These are phyloP conservation scores for Campoplex nolae DNA, from an alignment of 2,888 invertebrate genomes.

Conservation along the genomic window DNA sequence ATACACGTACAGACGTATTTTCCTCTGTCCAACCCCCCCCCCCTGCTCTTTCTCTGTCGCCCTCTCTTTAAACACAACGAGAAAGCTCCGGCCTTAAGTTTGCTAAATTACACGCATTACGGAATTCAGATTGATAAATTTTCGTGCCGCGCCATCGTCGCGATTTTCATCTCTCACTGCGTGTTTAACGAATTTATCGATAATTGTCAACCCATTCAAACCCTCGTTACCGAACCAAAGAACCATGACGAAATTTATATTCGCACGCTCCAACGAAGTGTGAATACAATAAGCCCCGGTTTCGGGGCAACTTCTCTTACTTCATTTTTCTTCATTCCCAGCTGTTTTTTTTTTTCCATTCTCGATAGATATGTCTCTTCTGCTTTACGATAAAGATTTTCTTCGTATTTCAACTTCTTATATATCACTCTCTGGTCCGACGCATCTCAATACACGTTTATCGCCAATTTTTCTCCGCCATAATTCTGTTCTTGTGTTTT, in stretches of 20 bases:
- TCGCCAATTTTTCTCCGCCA: too few relatives aligned
- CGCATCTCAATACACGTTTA: too few relatives aligned
- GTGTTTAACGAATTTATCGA: slow-evolving; percentile 48
- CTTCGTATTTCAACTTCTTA: neutral
- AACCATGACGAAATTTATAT: slow-evolving; percentile 58
- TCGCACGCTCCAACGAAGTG: slow-evolving; percentile 64
- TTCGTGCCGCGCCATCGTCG: slow-evolving; percentile 51
- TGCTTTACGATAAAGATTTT: slow-evolving; percentile 28
- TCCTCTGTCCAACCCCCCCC: neutral
- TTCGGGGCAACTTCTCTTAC: slow-evolving; percentile 17
- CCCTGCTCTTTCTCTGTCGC: neutral
- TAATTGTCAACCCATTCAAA: slow-evolving; percentile 62
- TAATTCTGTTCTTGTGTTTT: too few relatives aligned
- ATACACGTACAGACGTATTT: neutral
- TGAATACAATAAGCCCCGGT: slow-evolving; percentile 62
- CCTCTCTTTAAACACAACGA: slow-evolving; percentile 9
- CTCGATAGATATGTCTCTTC: slow-evolving; percentile 41
- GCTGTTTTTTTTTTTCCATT: neutral
- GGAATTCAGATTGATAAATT: slow-evolving; percentile 65
- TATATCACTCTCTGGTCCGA: neutral
- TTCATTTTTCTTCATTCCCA: slow-evolving; percentile 35
- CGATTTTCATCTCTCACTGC: slow-evolving; percentile 7
- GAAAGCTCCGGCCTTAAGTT: slow-evolving; percentile 32
- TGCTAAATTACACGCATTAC: slow-evolving; percentile 61
- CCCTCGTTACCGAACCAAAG: slow-evolving; percentile 57